These are phyloP conservation scores for Fringilla coelebs DNA, from an alignment of 2,797 vertebrate species.

Conservation along the genomic window DNA sequence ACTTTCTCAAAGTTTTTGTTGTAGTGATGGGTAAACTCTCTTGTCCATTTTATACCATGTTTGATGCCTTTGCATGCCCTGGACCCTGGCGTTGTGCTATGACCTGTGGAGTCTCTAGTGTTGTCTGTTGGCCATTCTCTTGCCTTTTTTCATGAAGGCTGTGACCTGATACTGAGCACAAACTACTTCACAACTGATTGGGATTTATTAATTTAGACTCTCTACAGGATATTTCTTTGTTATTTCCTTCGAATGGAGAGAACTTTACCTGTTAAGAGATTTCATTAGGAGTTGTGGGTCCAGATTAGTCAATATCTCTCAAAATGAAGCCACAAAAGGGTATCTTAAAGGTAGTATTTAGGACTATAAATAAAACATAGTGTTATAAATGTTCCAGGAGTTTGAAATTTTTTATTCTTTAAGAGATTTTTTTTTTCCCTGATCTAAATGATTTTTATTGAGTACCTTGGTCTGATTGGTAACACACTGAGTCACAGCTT, in stretches of 20 bases:
- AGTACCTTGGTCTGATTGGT: neutral
- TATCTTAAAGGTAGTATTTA: neutral
- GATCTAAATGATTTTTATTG: neutral
- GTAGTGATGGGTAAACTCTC: neutral
- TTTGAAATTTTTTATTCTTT: neutral
- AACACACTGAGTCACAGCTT: neutral
- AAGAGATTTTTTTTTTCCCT: neutral
- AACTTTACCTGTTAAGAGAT: neutral
- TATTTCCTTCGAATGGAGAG: neutral
- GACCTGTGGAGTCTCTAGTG: neutral
- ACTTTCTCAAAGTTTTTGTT: neutral
- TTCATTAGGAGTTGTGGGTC: neutral
- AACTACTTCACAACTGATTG: neutral
- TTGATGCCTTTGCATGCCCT: neutral
- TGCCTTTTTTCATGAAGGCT: neutral
- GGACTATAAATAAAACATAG: neutral
- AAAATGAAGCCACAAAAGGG: neutral
- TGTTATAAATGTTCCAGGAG: neutral
- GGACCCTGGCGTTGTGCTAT: neutral
- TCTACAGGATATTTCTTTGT: neutral
- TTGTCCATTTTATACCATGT: neutral
- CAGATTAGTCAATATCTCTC: neutral
- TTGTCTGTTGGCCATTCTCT: neutral
- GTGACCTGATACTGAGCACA: neutral
- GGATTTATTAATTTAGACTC: neutral